Evolutionary conservation across 2,888 invertebrate genomes (phyloP), one percentile per base, ranked within the genome.

Genomic region (Trachelus stipa): DNA sequence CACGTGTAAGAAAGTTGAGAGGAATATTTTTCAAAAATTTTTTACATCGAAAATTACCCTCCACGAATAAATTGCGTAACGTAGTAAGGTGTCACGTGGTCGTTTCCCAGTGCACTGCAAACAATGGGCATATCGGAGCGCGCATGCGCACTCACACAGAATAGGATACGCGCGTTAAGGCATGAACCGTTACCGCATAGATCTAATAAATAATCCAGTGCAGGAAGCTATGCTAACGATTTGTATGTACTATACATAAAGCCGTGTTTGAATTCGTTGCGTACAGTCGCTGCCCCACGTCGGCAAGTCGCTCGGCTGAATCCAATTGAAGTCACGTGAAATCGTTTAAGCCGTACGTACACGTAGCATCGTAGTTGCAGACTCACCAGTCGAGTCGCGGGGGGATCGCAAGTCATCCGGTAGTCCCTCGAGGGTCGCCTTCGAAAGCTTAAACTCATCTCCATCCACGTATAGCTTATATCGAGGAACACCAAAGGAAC

Each of bases 201-300:
- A 86, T 85, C 85, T 82, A 84, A 88, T 88, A 88, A 88, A 86
- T 87, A 87, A 87, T 81, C 78, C 81, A 82, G 80, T 83, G 80
- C 83, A 85, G 86, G 83, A 85, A 84, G 85, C 80, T 81, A 80
- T 81, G 76, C 79, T 77, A 79, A 77, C 82, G 86, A 87, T 86
- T 87, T 86, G 84, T 86, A 85, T 81, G 69, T 71, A 79, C 81
- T 35, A 23, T 35, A 34, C 73, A 79, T 76, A 79, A 75, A 80
- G 74, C 77, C 76, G 76, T 73, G 76, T 79, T 77, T 76, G 77
- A 73, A 75, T 76, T 77, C 75, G 69, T 34, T 34, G 31, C 71
- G 71, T 34, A 34, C 9, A 31, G 31, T 71, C 71, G 71, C 31
- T 31, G 33, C 34, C 71, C 6, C 71, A 11, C 23, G 40, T 40